These are phyloP conservation scores for Aplodontia rufa DNA, from an alignment of 2,113 vertebrate genomes.

Conservation along the genomic window DNA sequence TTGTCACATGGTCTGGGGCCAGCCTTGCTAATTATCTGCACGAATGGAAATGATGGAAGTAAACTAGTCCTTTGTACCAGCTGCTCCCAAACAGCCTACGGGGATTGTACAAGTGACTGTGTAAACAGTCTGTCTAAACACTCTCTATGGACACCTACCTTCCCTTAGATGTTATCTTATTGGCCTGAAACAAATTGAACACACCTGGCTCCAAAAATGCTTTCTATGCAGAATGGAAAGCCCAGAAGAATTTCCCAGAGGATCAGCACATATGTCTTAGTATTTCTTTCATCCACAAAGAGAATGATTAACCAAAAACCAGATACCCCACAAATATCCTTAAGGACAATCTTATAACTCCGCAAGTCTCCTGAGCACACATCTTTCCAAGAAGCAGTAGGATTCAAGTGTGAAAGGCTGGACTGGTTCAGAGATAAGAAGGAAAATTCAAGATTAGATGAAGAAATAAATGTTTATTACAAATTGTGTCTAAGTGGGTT, in stretches of 20 bases:
- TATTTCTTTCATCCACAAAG: constrained; percentile 51
- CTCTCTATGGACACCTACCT: neutral
- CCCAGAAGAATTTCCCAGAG: neutral
- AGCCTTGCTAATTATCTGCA: constrained; percentile 48
- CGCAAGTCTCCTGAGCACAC: neutral
- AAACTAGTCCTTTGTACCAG: neutral
- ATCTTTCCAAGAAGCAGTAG: neutral
- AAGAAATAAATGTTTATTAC: constrained; percentile 55
- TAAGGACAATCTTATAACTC: constrained; percentile 53
- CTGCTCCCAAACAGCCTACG: constrained; percentile 51
- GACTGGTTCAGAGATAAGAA: constrained; percentile 7
- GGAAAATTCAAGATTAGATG: constrained; percentile 44
- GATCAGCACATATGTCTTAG: neutral
- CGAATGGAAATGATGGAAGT: constrained; percentile 27
- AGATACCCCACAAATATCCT: neutral
- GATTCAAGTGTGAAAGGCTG: neutral
- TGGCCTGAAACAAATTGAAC: constrained; percentile 43
- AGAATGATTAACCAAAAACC: constrained; percentile 5
- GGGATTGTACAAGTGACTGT: constrained; percentile 36
- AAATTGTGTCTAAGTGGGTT: constrained; percentile 51
- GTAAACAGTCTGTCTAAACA: constrained; percentile 60
- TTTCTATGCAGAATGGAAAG: constrained; percentile 44
- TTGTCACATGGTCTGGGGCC: neutral
- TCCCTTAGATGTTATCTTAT: neutral
- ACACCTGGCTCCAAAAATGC: constrained; percentile 39